Evolutionary conservation across 2,888 invertebrate species (phyloP).

Genomic region (Dichetophora obliterata): DNA sequence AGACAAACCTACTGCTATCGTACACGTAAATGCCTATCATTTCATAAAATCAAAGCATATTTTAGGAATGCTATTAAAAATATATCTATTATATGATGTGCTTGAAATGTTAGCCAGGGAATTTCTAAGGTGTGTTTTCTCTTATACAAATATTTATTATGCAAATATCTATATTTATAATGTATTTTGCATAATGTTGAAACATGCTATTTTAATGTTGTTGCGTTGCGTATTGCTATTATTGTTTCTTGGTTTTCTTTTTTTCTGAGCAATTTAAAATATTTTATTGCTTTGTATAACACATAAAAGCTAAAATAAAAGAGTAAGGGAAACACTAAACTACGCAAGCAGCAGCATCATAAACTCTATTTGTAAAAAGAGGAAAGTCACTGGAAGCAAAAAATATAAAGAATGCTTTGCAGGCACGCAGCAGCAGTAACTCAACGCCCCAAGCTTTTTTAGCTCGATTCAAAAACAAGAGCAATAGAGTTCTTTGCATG

Average conservation of each 20-base stretch:
- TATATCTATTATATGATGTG: too few species aligned
- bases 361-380: too few species aligned
- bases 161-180: not conserved
- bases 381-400: too few species aligned
- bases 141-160: not conserved
- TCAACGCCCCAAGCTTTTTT: too few species aligned
- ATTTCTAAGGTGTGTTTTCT: not conserved
- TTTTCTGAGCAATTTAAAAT: not conserved
- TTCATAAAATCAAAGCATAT: too few species aligned
- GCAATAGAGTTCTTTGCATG: not conserved
- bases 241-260: not conserved
- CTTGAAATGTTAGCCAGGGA: not conserved
- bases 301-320: conserved; percentile 2
- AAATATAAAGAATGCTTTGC: not conserved
- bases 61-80: too few species aligned
- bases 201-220: not conserved
- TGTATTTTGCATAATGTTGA: not conserved
- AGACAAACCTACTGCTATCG: too few species aligned
- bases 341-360: too few species aligned
- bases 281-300: conserved; percentile 18
- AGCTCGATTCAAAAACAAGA: not conserved
- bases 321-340: not conserved
- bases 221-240: not conserved
- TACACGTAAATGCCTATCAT: too few species aligned
- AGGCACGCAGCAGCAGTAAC: not conserved